Conservation (phyloP, 2,888 invertebrate genomes). For the Blomia tropicalis region DNA sequence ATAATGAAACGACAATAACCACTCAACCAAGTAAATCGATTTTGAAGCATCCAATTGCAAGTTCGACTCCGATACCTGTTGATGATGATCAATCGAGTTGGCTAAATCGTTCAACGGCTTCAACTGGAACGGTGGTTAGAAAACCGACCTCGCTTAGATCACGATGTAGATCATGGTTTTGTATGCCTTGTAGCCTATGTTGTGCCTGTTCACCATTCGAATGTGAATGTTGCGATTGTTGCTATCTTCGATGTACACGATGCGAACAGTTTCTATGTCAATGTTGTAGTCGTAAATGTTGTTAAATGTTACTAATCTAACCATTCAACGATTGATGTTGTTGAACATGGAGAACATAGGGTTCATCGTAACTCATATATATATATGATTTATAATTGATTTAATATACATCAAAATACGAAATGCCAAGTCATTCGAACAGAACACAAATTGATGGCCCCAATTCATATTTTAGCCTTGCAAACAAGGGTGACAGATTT, state of each 20-base stretch:
- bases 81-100: neutral
- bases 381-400: too few species aligned
- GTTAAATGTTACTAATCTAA: too few species aligned
- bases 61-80: conserved; percentile 11
- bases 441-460: too few species aligned
- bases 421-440: too few species aligned
- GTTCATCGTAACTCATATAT: too few species aligned
- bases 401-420: too few species aligned
- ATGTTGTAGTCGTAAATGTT: conserved; percentile 8
- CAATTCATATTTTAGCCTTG: too few species aligned
- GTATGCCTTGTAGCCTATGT: neutral
- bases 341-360: neutral
- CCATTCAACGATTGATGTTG: neutral
- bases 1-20: neutral
- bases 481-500: too few species aligned
- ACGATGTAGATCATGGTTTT: neutral
- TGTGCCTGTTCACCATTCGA: conserved; percentile 14
- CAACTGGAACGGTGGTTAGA: neutral
- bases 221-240: conserved; percentile 12
- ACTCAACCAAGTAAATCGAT: conserved; percentile 8
- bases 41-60: neutral
- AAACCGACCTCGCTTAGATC: neutral
- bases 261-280: conserved; percentile 1
- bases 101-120: neutral
- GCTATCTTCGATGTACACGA: neutral